Evolutionary conservation across 2,888 invertebrate species (phyloP).

Genomic region (Physocephala rufipes): DNA sequence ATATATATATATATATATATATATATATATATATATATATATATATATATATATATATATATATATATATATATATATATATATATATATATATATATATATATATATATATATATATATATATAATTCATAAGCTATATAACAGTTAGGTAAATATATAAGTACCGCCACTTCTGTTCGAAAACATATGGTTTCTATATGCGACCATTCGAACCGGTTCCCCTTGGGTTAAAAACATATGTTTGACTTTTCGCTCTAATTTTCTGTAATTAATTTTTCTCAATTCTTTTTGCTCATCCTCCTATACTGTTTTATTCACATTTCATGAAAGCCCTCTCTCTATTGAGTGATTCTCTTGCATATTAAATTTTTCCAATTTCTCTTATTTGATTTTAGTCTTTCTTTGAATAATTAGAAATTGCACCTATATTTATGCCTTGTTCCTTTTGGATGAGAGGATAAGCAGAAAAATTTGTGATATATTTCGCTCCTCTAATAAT

Average conservation of each 20-base stretch:
- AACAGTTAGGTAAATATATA: conserved; percentile 1
- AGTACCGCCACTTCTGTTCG: not conserved
- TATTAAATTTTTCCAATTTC: too few relatives aligned
- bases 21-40: not conserved
- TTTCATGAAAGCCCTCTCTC: too few relatives aligned
- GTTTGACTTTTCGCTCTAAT: not conserved
- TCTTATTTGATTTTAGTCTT: too few relatives aligned
- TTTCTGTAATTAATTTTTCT: not conserved
- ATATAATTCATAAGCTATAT: not conserved
- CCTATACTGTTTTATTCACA: too few relatives aligned
- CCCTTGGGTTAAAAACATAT: not conserved
- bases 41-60: not conserved
- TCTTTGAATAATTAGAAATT: too few relatives aligned
- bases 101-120: not conserved
- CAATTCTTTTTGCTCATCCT: too few relatives aligned
- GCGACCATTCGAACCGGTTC: not conserved
- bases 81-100: not conserved
- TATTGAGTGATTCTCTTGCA: too few relatives aligned
- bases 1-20: too few relatives aligned
- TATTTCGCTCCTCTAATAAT: too few relatives aligned
- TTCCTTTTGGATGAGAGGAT: too few relatives aligned
- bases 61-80: not conserved
- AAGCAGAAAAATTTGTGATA: too few relatives aligned
- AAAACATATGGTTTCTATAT: conserved; percentile 27
- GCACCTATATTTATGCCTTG: too few relatives aligned